Conservation (phyloP, 2,888 invertebrate genomes). For the Trachelus iudaicus region DNA sequence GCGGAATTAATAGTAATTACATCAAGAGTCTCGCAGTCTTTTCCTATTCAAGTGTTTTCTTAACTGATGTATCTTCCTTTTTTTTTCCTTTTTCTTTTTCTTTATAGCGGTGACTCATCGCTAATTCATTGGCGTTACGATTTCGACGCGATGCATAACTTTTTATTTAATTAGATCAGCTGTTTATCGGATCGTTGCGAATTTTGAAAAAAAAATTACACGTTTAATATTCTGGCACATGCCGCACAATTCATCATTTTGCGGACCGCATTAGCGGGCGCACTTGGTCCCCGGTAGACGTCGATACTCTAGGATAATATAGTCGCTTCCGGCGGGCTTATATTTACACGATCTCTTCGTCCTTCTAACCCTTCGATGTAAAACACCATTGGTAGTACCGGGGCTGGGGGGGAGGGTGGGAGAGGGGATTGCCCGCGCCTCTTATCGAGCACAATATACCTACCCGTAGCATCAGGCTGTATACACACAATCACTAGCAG, state of each 20-base stretch:
- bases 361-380: conserved; percentile 18
- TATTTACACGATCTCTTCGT: neutral
- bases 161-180: neutral
- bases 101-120: neutral
- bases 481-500: conserved; percentile 35
- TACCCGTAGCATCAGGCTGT: conserved; percentile 24
- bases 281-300: neutral
- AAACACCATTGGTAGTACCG: conserved; percentile 30
- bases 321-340: neutral
- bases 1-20: neutral
- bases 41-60: neutral
- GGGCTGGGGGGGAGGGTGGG: conserved; percentile 17
- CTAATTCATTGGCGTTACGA: neutral
- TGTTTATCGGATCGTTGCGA: neutral
- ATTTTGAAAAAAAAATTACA: too few relatives aligned
- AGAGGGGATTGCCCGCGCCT: conserved; percentile 27
- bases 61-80: neutral
- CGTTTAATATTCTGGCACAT: too few relatives aligned
- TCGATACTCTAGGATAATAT: neutral
- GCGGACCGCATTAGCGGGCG: neutral
- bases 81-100: neutral
- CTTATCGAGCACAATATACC: conserved; percentile 49
- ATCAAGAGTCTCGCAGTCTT: neutral
- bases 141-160: neutral
- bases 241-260: neutral